These are phyloP conservation scores for Lethocerus indicus DNA, from an alignment of 1,140 invertebrate species.

Conservation along the genomic window DNA sequence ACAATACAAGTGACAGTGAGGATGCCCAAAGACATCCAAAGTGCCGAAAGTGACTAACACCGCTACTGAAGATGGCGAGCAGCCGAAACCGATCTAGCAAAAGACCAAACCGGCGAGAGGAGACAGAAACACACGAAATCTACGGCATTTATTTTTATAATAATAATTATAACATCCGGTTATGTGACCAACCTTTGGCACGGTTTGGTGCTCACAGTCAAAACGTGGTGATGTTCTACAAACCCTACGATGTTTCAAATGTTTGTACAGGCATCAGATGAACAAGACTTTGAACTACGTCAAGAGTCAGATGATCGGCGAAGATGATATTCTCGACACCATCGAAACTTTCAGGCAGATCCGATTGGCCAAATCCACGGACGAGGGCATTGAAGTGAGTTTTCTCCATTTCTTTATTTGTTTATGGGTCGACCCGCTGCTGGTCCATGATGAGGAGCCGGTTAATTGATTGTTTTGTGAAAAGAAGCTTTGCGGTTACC, in stretches of 20 bases:
- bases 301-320: constrained; percentile 7
- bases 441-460: background rate
- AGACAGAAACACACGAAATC: too few relatives aligned
- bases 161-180: background rate
- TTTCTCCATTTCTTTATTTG: background rate
- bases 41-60: too few relatives aligned
- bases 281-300: constrained; percentile 14
- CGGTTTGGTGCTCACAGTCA: background rate
- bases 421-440: background rate
- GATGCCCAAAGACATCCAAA: too few relatives aligned
- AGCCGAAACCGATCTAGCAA: too few relatives aligned
- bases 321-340: constrained; percentile 10
- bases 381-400: constrained; percentile 14
- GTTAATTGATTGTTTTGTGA: background rate
- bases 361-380: background rate
- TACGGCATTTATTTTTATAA: background rate
- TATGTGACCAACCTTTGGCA: too few relatives aligned
- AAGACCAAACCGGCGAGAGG: too few relatives aligned
- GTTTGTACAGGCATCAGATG: constrained; percentile 15
- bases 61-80: too few relatives aligned
- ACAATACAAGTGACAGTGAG: too few relatives aligned
- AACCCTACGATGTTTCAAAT: constrained; percentile 1
- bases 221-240: background rate
- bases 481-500: background rate
- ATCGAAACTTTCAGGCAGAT: constrained; percentile 7